These are phyloP conservation scores for Elegia similella DNA, from an alignment of 2,888 invertebrate genomes.

Conservation along the genomic window DNA sequence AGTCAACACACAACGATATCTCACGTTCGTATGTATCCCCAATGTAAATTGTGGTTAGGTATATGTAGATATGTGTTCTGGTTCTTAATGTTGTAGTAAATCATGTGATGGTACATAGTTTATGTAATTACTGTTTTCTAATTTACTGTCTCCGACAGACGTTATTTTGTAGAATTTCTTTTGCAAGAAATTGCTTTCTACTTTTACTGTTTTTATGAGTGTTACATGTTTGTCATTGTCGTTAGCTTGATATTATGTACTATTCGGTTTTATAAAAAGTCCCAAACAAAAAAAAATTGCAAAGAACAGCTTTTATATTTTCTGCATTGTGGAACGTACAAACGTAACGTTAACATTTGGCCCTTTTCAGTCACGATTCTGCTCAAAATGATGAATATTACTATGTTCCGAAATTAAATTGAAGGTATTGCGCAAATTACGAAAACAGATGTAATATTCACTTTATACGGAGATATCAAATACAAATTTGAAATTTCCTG, in stretches of 20 bases:
- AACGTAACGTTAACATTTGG: background rate
- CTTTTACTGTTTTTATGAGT: background rate
- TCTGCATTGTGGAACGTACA: background rate
- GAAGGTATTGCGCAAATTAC: too few species aligned
- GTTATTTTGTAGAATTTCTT: background rate
- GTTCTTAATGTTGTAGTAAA: constrained; percentile 4
- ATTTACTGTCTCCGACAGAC: background rate
- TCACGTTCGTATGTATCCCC: background rate
- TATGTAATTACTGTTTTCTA: constrained; percentile 7
- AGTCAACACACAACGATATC: background rate
- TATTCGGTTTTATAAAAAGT: too few species aligned
- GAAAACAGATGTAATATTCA: background rate
- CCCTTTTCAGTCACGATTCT: too few species aligned
- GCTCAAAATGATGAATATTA: too few species aligned
- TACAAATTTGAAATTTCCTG: background rate
- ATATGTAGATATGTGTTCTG: background rate
- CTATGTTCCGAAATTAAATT: too few species aligned
- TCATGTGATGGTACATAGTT: background rate
- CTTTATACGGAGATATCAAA: background rate
- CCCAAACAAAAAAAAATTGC: too few species aligned
- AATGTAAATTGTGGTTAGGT: background rate
- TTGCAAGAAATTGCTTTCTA: background rate
- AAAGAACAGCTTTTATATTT: background rate
- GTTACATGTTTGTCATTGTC: background rate
- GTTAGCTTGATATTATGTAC: too few species aligned